These are phyloP conservation scores for Syngnathus scovelli DNA, from an alignment of 2,113 vertebrate species.

Conservation along the genomic window DNA sequence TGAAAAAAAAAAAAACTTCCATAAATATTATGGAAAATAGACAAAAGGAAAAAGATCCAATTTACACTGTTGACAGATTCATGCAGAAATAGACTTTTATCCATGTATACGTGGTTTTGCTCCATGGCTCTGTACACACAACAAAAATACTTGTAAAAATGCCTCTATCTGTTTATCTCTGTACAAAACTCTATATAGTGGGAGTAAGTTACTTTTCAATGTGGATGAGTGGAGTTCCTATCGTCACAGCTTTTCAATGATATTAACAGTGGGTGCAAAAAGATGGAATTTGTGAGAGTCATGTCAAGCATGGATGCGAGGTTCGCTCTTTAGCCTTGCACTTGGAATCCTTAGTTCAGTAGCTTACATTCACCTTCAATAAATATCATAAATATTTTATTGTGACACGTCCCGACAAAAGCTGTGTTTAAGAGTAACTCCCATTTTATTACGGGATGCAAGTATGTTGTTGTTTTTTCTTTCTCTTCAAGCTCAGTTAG, in stretches of 20 bases:
- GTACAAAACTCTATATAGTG: conserved; percentile 57
- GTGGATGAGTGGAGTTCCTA: conserved; percentile 52
- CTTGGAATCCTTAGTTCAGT: conserved; percentile 62
- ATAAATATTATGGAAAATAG: conserved; percentile 80
- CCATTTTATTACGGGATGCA: conserved; percentile 41
- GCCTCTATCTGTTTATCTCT: conserved; percentile 59
- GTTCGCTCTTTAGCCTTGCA: conserved; percentile 64
- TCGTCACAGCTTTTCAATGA: conserved; percentile 61
- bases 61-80: conserved; percentile 69
- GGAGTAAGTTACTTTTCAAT: conserved; percentile 35
- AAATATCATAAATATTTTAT: conserved; percentile 78
- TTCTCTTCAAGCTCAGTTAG: conserved; percentile 30
- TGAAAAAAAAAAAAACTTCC: conserved; percentile 56
- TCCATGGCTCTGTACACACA: conserved; percentile 66
- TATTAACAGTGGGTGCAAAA: conserved; percentile 55
- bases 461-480: conserved; percentile 36
- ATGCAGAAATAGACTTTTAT: conserved; percentile 71
- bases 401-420: conserved; percentile 46
- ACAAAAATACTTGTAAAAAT: conserved; percentile 68
- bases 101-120: conserved; percentile 67
- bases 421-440: conserved; percentile 32
- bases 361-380: conserved; percentile 81
- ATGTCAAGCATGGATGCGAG: conserved; percentile 70
- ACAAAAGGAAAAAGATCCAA: conserved; percentile 49
- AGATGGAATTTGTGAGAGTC: conserved; percentile 51